Percentiles rank a stretch among this genome's conserved stretches.
These are phyloP conservation scores for Triops longicaudatus DNA, from an alignment of 1,140 invertebrate genomes.

Conservation along the genomic window DNA sequence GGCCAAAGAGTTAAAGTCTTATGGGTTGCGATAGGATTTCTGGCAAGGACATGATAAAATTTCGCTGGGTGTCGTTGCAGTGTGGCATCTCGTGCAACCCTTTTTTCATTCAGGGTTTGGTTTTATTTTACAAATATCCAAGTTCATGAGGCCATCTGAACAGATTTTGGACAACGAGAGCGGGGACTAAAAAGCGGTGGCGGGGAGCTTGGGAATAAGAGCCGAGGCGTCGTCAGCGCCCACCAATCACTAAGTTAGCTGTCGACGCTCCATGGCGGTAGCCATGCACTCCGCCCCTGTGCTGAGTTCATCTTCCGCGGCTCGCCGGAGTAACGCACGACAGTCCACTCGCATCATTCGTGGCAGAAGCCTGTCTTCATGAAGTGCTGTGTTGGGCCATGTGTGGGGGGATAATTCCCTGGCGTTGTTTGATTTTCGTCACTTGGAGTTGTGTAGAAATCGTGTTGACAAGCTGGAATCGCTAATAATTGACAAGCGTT, in stretches of 20 bases:
- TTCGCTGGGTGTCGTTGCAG: neutral
- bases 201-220: neutral
- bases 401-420: neutral
- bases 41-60: neutral
- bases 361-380: neutral
- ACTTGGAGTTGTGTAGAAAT: neutral
- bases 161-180: neutral
- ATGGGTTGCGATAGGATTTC: neutral
- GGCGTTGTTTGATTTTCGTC: neutral
- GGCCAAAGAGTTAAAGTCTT: neutral
- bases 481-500: neutral
- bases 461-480: neutral
- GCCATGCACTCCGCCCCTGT: neutral
- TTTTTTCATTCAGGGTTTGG: neutral
- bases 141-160: neutral
- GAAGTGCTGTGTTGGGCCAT: neutral
- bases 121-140: neutral
- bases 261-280: neutral
- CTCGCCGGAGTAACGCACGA: neutral
- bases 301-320: neutral
- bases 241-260: conserved; percentile 11
- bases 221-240: conserved; percentile 4
- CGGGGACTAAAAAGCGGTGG: neutral
- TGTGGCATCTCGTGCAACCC: neutral
- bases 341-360: neutral